Percentiles rank a stretch among this genome's conserved stretches.
These are phyloP conservation scores for Drosophila athabasca DNA, from an alignment of 1,140 invertebrate genomes.

Conservation along the genomic window DNA sequence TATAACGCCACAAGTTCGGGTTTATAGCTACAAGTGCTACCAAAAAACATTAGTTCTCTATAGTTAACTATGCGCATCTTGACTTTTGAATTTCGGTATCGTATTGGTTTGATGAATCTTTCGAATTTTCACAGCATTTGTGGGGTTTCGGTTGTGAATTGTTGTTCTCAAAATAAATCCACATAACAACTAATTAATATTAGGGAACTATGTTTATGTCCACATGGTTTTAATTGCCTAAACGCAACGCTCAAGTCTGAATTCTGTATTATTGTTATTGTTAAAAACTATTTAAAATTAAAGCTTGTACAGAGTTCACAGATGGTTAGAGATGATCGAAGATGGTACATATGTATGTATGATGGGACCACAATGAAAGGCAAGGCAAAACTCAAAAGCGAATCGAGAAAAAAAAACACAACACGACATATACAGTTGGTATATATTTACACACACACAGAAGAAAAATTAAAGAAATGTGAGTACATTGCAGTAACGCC, in stretches of 20 bases:
- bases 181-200: conserved; percentile 58
- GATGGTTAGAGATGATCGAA: conserved; percentile 18
- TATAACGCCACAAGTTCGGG: conserved; percentile 56
- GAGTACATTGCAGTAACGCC: conserved; percentile 39
- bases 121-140: conserved; percentile 70
- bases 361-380: conserved; percentile 15
- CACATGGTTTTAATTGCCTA: conserved; percentile 60
- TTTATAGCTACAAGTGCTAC: conserved; percentile 58
- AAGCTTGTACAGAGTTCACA: conserved; percentile 35
- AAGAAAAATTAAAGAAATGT: conserved; percentile 27
- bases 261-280: conserved; percentile 39
- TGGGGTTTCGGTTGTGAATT: conserved; percentile 56
- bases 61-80: conserved; percentile 43
- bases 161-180: conserved; percentile 25
- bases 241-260: conserved; percentile 58
- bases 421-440: conserved; percentile 10
- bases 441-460: conserved; percentile 49
- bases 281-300: conserved; percentile 45
- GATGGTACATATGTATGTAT: neutral
- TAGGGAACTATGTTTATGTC: conserved; percentile 27
- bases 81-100: conserved; percentile 5
- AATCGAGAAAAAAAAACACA: conserved; percentile 5
- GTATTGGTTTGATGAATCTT: conserved; percentile 23
- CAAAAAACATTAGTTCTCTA: conserved; percentile 53
- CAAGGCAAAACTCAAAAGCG: conserved; percentile 37